A percentile compares a stretch with the other conserved stretches of the same genome.
Conservation (phyloP, 37 sponge, comb jelly and placozoan species). For the Cliona cf. orientalis region DNA sequence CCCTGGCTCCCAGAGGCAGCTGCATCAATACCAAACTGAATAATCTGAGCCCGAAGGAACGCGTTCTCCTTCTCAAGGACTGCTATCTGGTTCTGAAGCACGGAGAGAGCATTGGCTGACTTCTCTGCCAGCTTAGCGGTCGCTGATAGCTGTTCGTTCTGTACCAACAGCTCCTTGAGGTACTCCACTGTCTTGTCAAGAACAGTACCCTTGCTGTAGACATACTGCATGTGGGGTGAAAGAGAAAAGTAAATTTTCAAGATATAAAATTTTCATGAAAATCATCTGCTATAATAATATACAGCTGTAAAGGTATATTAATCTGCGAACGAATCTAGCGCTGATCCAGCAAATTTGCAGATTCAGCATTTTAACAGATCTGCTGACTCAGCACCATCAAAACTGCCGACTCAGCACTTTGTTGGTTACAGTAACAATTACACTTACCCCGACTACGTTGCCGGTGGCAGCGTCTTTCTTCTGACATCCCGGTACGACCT, state of each 20-base stretch:
- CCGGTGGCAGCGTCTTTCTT: constrained; percentile 79
- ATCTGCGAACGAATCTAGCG: neutral
- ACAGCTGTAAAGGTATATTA: neutral
- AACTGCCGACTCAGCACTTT: neutral
- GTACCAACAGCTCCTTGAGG: constrained; percentile 57
- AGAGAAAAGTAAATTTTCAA: neutral
- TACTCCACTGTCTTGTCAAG: constrained; percentile 84
- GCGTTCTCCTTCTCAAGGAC: constrained; percentile 84
- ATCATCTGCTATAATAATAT: neutral
- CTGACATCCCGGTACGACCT: constrained; percentile 93
- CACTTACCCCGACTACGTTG: constrained; percentile 58
- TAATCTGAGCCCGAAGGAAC: constrained; percentile 74
- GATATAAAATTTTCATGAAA: neutral
- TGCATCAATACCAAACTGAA: constrained; percentile 79
- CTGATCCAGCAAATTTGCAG: neutral
- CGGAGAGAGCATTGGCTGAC: constrained; percentile 64
- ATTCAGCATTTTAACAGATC: neutral
- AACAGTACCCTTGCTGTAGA: constrained; percentile 80
- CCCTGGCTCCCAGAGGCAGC: constrained; percentile 16
- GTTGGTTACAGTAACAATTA: neutral
- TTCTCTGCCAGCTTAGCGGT: constrained; percentile 70
- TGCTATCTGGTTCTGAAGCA: constrained; percentile 78
- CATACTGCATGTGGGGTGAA: constrained; percentile 42
- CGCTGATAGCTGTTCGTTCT: constrained; percentile 59
- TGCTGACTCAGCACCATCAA: neutral